Percentiles rank a stretch among this genome's conserved stretches.
These are phyloP conservation scores for Arenaria interpres DNA, from an alignment of 2,113 vertebrate species.

Conservation along the genomic window DNA sequence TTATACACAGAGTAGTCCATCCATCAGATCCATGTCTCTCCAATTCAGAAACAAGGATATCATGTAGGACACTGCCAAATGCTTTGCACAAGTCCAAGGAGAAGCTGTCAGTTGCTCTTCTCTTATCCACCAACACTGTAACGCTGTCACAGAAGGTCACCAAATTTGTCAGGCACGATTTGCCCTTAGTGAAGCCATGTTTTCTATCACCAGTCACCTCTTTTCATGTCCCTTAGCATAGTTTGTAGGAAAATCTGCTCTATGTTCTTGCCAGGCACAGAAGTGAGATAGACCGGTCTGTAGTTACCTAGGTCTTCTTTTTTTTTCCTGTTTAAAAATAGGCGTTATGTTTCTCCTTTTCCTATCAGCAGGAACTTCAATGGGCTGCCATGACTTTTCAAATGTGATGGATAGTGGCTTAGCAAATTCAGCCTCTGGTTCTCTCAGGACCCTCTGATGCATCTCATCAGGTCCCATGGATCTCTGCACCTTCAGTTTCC, in stretches of 20 bases:
- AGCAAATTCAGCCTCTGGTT: neutral
- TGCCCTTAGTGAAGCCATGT: neutral
- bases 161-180: neutral
- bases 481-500: neutral
- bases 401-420: neutral
- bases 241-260: neutral
- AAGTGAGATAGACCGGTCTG: neutral
- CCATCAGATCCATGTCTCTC: neutral
- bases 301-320: neutral
- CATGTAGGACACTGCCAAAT: neutral
- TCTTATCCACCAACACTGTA: neutral
- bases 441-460: neutral
- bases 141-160: neutral
- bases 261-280: neutral
- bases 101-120: neutral
- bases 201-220: neutral
- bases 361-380: neutral
- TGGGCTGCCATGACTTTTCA: neutral
- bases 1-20: neutral
- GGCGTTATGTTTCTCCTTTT: neutral
- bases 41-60: neutral
- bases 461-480: neutral
- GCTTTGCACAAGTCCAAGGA: neutral
- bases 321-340: neutral
- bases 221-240: too few relatives aligned